A percentile compares a stretch with the other conserved stretches of the same genome.
Evolutionary conservation across 2,113 vertebrate genomes (phyloP).

Genomic region (Dryoscopus gambensis): DNA sequence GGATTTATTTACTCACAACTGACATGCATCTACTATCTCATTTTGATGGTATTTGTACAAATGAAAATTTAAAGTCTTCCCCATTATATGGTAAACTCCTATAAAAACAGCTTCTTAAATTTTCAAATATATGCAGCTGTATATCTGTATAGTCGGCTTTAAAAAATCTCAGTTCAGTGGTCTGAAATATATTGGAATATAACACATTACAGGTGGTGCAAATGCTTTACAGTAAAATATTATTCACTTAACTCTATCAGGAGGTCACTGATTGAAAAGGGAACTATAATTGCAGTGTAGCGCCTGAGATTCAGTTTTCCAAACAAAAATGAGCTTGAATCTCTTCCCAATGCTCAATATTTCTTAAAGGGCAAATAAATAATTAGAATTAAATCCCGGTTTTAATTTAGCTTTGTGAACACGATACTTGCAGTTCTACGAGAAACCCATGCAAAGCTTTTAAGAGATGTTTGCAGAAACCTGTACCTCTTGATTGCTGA

Average conservation of each 20-base stretch:
- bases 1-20: constrained; percentile 33
- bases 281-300: not conserved
- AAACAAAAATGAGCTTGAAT: not conserved
- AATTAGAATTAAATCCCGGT: not conserved
- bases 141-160: not conserved
- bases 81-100: not conserved
- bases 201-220: not conserved
- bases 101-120: not conserved
- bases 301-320: not conserved
- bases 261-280: not conserved
- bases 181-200: constrained; percentile 1
- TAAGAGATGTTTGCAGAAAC: not conserved
- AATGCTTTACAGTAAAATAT: not conserved
- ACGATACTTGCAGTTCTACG: not conserved
- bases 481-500: constrained; percentile 22
- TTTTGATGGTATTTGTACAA: not conserved
- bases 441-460: not conserved
- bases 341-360: not conserved
- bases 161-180: not conserved
- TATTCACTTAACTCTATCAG: not conserved
- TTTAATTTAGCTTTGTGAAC: not conserved
- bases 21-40: not conserved
- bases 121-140: not conserved
- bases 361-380: not conserved
- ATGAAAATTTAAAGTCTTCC: not conserved